Conservation (phyloP, 2,113 vertebrate genomes). For the Sminthopsis crassicaudata region DNA sequence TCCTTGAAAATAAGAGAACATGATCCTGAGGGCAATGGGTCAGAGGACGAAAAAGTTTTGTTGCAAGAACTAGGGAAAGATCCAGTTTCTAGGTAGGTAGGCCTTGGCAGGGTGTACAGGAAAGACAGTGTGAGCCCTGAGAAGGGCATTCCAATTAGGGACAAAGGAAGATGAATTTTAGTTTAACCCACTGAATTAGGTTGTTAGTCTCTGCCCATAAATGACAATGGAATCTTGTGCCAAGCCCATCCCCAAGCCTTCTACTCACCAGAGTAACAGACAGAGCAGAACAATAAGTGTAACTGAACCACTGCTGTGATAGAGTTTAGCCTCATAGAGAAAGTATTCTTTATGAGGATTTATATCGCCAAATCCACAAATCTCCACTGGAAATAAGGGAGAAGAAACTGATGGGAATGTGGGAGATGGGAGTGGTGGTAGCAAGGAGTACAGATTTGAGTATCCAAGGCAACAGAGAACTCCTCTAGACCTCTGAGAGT, state of each 20-base stretch:
- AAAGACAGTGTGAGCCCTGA: background rate
- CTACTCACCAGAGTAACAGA: slow-evolving; percentile 13
- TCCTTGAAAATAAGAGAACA: background rate
- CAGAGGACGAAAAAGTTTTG: background rate
- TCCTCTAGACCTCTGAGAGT: background rate
- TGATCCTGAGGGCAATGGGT: background rate
- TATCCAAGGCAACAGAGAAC: background rate
- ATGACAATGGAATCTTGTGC: background rate
- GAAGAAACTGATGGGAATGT: background rate
- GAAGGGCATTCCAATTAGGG: background rate
- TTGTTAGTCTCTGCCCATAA: background rate
- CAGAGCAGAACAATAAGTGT: background rate
- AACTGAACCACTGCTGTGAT: background rate
- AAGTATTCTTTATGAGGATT: background rate
- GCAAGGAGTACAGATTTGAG: background rate
- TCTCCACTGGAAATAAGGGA: background rate
- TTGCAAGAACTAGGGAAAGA: background rate
- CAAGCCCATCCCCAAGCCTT: background rate
- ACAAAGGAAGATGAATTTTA: background rate
- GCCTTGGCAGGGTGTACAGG: background rate
- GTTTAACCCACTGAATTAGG: background rate
- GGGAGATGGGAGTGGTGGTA: background rate
- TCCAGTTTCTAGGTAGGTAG: background rate
- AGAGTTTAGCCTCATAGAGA: background rate
- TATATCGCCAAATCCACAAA: background rate